Conservation (phyloP, 2,797 vertebrate genomes). For the Eupleurogrammus muticus region DNA sequence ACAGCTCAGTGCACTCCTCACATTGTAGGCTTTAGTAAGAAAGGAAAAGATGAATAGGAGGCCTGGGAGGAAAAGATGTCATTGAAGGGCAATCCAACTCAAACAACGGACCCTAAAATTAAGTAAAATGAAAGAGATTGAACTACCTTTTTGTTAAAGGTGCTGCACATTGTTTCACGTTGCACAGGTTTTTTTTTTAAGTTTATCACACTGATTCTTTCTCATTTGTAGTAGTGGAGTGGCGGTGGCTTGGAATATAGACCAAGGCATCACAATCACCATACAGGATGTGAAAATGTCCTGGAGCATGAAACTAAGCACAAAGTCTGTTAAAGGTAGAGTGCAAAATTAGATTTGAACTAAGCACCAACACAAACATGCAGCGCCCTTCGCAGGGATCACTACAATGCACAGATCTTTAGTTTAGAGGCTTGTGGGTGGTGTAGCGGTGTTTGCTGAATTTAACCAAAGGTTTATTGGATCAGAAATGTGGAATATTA, state of each 20-base stretch:
- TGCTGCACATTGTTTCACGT: neutral
- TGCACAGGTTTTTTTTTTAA: neutral
- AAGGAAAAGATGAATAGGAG: conserved; percentile 33
- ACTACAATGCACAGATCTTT: too few relatives aligned
- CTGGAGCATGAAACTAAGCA: too few relatives aligned
- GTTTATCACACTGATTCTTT: conserved; percentile 3
- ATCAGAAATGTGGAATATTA: too few relatives aligned
- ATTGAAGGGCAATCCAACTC: conserved; percentile 32
- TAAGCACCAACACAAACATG: too few relatives aligned
- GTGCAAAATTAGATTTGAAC: too few relatives aligned
- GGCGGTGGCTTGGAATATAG: neutral
- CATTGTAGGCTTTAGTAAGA: conserved; percentile 15
- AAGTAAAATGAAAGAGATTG: conserved; percentile 7
- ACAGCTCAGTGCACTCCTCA: conserved; percentile 17
- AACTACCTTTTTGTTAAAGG: neutral
- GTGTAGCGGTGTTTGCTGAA: too few relatives aligned
- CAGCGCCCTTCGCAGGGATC: too few relatives aligned
- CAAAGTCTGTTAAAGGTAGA: neutral
- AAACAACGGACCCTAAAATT: conserved; percentile 19
- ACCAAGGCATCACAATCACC: neutral
- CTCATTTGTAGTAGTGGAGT: neutral
- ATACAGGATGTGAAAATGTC: too few relatives aligned
- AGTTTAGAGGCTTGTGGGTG: too few relatives aligned
- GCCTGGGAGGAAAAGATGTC: conserved; percentile 14
- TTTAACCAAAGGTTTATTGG: too few relatives aligned